phyloP scores from a whole-genome alignment of 2,888 invertebrate genomes.

The Pammene fasciana region DNA sequence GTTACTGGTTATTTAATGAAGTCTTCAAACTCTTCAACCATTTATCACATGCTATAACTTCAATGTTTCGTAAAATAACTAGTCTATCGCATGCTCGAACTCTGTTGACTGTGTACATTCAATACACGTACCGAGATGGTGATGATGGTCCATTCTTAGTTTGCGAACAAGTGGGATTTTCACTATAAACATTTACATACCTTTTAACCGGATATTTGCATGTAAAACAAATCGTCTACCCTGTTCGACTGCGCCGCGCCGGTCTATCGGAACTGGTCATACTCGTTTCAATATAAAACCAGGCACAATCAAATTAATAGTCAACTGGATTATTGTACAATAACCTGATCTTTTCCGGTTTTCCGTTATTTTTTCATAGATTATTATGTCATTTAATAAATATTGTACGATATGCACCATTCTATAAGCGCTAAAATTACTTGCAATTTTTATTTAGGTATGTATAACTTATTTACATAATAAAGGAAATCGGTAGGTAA shows the following conservation, averaged over 20 bases:
- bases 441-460: too few species aligned
- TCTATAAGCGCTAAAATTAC: too few species aligned
- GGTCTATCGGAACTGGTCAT: constrained; percentile 34
- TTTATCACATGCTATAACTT: too few species aligned
- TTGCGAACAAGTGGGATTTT: not conserved
- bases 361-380: not conserved
- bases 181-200: constrained; percentile 7
- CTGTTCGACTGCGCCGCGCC: constrained; percentile 10
- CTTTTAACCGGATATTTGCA: constrained; percentile 16
- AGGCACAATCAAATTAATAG: constrained; percentile 24
- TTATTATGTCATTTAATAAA: constrained; percentile 3
- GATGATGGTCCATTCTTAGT: not conserved
- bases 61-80: too few species aligned
- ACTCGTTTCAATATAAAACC: constrained; percentile 31
- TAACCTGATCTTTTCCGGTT: constrained; percentile 26
- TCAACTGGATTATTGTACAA: constrained; percentile 28
- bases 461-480: too few species aligned
- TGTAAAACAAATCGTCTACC: constrained; percentile 19
- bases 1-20: too few species aligned
- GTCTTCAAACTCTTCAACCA: too few species aligned
- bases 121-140: not conserved
- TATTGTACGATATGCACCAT: not conserved
- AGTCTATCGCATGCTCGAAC: too few species aligned
- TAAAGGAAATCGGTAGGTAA: too few species aligned
- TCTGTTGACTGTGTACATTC: not conserved